Conservation (phyloP, 2,113 vertebrate species). For the Oncorhynchus tshawytscha region DNA sequence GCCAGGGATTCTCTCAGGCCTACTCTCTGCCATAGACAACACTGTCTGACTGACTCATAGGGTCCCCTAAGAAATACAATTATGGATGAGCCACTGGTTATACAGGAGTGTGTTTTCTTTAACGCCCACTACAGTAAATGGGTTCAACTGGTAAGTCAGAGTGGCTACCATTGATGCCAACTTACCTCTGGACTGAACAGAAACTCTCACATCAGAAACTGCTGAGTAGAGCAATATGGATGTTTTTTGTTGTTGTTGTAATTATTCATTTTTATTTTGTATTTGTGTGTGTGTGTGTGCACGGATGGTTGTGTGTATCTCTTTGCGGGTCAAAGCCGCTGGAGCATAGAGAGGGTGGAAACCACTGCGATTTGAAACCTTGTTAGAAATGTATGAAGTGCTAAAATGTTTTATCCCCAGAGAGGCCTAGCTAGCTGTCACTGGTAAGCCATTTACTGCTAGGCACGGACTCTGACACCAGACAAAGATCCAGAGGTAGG, state of each 20-base stretch:
- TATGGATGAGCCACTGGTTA: too few relatives aligned
- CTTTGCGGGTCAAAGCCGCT: slow-evolving; percentile 64
- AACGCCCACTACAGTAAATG: too few relatives aligned
- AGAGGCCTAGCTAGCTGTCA: slow-evolving; percentile 78
- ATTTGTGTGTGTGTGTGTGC: neutral
- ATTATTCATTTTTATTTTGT: neutral
- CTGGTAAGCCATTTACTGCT: slow-evolving; percentile 74
- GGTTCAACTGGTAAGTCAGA: too few relatives aligned
- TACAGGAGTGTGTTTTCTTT: too few relatives aligned
- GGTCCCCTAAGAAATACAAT: too few relatives aligned
- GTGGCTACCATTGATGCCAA: too few relatives aligned
- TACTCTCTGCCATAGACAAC: neutral
- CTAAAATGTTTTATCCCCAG: slow-evolving; percentile 95
- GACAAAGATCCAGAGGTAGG: slow-evolving; percentile 31
- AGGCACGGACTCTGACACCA: slow-evolving; percentile 59
- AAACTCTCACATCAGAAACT: too few relatives aligned
- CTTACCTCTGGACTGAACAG: too few relatives aligned
- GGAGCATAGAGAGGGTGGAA: slow-evolving; percentile 81
- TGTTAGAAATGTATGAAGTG: slow-evolving; percentile 99
- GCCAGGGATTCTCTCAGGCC: slow-evolving; percentile 6
- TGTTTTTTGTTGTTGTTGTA: neutral
- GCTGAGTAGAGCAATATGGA: too few relatives aligned
- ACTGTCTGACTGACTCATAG: too few relatives aligned
- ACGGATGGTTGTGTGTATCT: slow-evolving; percentile 25
- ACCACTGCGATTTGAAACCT: slow-evolving; percentile 92